A percentile compares a stretch with the other conserved stretches of the same genome.
Conservation (phyloP, 37 sponge, comb jelly and placozoan species). For the Beroe ovata region DNA sequence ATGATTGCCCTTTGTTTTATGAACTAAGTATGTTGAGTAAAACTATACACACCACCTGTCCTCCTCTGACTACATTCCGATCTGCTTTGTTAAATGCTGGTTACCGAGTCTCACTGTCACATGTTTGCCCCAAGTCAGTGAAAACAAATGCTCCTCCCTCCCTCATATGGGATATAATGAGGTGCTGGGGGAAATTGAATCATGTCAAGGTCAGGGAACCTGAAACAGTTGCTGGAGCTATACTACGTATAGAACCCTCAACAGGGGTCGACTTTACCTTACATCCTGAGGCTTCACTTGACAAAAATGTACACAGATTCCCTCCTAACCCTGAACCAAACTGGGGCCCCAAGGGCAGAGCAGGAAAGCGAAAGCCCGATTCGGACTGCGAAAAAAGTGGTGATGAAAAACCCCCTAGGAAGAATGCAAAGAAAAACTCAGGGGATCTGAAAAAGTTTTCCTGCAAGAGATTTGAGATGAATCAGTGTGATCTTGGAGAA, state of each 20-base stretch:
- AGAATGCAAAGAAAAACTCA: conserved; percentile 42
- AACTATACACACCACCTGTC: conserved; percentile 80
- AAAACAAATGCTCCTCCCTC: conserved; percentile 89
- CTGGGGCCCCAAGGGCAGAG: conserved; percentile 97
- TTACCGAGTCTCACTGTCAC: conserved; percentile 85
- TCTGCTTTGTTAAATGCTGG: conserved; percentile 93
- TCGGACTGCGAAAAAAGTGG: conserved; percentile 27
- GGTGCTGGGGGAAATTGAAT: conserved; percentile 74
- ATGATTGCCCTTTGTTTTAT: conserved; percentile 83
- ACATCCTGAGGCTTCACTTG: not conserved
- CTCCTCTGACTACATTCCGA: conserved; percentile 69
- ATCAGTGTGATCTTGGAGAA: conserved; percentile 66
- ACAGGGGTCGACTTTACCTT: conserved; percentile 9
- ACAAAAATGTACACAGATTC: conserved; percentile 73
- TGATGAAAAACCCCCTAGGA: conserved; percentile 69
- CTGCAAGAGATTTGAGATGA: conserved; percentile 71
- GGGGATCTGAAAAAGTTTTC: conserved; percentile 66
- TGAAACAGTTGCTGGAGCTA: conserved; percentile 74
- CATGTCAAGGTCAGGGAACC: conserved; percentile 72
- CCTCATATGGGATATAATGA: conserved; percentile 95
- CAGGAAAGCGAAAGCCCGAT: conserved; percentile 78
- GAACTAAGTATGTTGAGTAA: conserved; percentile 74
- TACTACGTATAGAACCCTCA: conserved; percentile 79
- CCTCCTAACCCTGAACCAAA: conserved; percentile 93
- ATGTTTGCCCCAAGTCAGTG: conserved; percentile 79